Percentiles rank a stretch among this genome's conserved stretches.
Conservation (phyloP, 1,140 invertebrate species). For the Cheumatopsyche charites region DNA sequence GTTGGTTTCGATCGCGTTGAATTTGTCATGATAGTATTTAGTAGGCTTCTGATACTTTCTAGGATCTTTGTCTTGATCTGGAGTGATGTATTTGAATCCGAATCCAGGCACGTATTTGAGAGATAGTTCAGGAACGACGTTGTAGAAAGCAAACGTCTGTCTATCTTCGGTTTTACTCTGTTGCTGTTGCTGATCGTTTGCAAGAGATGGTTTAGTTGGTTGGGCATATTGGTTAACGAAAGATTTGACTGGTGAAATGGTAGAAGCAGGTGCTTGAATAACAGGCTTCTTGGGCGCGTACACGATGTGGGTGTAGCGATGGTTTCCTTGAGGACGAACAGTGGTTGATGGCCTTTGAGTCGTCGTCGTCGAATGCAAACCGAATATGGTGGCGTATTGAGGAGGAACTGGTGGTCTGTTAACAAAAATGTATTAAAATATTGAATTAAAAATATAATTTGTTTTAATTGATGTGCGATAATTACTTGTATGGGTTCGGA, state of each 20-base stretch:
- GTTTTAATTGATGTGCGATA: background rate
- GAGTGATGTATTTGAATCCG: slow-evolving; percentile 45
- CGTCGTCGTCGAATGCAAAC: slow-evolving; percentile 24
- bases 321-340: slow-evolving; percentile 48
- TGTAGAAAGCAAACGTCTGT: slow-evolving; percentile 21
- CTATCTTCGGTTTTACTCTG: slow-evolving; percentile 11
- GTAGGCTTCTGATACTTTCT: slow-evolving; percentile 41
- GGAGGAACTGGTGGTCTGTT: slow-evolving; percentile 38
- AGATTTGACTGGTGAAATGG: slow-evolving; percentile 49
- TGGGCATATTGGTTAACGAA: slow-evolving; percentile 57
- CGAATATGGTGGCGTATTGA: slow-evolving; percentile 35
- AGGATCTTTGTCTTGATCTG: slow-evolving; percentile 43
- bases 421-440: slow-evolving; percentile 8
- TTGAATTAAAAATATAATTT: background rate
- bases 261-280: slow-evolving; percentile 52
- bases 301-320: slow-evolving; percentile 56
- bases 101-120: slow-evolving; percentile 44
- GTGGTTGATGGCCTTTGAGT: slow-evolving; percentile 9
- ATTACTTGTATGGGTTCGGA: slow-evolving; percentile 65
- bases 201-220: slow-evolving; percentile 41
- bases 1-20: slow-evolving; percentile 44
- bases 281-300: slow-evolving; percentile 50
- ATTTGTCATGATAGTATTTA: slow-evolving; percentile 39
- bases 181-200: slow-evolving; percentile 29
- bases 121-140: slow-evolving; percentile 37